Evolutionary conservation across 2,797 vertebrate genomes (phyloP), one percentile per base, ranked within the genome.

Genomic region (Synaphobranchus kaupii): DNA sequence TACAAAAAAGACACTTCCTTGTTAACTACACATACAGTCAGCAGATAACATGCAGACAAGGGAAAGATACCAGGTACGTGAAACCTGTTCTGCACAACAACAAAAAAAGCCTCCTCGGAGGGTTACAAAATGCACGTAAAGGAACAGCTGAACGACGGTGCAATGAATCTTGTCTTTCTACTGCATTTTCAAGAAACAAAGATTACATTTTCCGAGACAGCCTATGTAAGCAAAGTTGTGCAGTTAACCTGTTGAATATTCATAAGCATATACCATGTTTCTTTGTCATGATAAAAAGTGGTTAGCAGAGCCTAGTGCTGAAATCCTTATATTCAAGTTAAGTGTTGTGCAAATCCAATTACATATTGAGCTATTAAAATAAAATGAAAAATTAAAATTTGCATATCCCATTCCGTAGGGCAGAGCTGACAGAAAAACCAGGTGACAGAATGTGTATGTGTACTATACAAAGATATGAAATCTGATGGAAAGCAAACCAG

Each of bases 341-440:
- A 83, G 85, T 84, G 63, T 86, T 86, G 88, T 88, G 88, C 88
- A 86, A 88, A 88, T 86, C 88, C 85, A 88, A 84, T 88, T 80
- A 86, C 85, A 73, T 71, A 88, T 58, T 66, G 58, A 66, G 58
- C 34, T 44, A 84, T 76, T 84, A 58, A 88, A 78, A 88, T 47
- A 71, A 88, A 63, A 86, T 54, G 31, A 10, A 85, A 81, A 80
- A 86, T 76, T 47, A 9, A 88, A 82, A 78, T 39, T 84, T 44
- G 54, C 68, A 84, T 81, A 83, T 86, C 85, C 81, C 60, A 88
- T 73, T 85, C 63, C 63, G 54, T 44, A 34, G 52, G 54, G 68
- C 81, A 68, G 52, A 56, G 83, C 66, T n/a, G 73, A 84, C 48
- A 85, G 76, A 47, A 73, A 50, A 78, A 78, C 25, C 48, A 34